These are phyloP conservation scores for Oscheius sp. DNA, from an alignment of 1,140 invertebrate genomes.

Conservation along the genomic window DNA sequence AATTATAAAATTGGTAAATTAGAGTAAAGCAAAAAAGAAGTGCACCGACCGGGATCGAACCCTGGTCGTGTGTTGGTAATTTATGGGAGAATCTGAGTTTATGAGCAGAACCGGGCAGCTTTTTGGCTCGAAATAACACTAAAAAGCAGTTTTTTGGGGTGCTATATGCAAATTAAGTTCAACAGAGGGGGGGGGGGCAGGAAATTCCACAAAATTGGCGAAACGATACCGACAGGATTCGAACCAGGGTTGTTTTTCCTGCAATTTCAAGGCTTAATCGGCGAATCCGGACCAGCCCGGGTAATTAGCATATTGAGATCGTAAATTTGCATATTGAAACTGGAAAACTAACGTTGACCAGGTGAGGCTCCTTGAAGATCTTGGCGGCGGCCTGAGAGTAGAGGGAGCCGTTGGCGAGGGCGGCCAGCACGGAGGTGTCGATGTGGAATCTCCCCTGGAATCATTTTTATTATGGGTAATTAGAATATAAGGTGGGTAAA, in stretches of 20 bases:
- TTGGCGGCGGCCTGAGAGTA: conserved; percentile 91
- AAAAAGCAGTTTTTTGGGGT: too few species aligned
- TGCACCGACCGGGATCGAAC: too few species aligned
- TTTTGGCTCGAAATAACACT: too few species aligned
- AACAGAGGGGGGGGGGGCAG: too few species aligned
- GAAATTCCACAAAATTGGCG: too few species aligned
- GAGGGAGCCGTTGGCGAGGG: conserved; percentile 86
- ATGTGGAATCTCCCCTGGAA: conserved; percentile 83
- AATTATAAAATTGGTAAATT: too few species aligned
- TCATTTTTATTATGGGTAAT: conserved; percentile 27
- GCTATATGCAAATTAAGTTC: too few species aligned
- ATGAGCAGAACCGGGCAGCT: too few species aligned
- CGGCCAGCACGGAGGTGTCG: conserved; percentile 85
- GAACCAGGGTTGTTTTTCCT: background rate
- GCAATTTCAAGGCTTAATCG: background rate
- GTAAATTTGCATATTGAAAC: background rate
- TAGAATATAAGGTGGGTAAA: background rate
- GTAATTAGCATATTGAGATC: background rate
- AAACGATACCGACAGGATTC: background rate
- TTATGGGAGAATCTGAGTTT: too few species aligned
- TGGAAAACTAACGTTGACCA: conserved; percentile 76
- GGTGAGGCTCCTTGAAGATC: conserved; percentile 93
- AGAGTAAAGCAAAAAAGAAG: too few species aligned
- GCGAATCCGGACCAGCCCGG: background rate
- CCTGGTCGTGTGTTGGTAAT: too few species aligned